Evolutionary conservation across 2,113 vertebrate species (phyloP).

Genomic region (Gavia stellata): DNA sequence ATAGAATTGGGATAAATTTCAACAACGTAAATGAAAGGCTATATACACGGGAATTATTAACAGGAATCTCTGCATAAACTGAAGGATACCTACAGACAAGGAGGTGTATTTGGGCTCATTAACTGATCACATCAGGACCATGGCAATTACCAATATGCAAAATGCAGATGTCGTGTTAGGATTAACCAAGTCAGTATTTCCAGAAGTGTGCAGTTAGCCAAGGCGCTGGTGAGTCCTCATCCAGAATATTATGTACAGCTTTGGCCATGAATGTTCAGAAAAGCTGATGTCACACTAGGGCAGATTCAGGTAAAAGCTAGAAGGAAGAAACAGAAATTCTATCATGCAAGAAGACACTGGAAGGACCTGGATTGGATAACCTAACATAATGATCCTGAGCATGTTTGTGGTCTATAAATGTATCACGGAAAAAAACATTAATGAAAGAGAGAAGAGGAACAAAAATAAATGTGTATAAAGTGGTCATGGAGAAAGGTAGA

Average conservation of each 20-base stretch:
- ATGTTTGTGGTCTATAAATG: not conserved
- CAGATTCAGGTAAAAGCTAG: not conserved
- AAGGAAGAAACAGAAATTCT: not conserved
- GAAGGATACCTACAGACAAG: not conserved
- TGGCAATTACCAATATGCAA: not conserved
- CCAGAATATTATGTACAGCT: not conserved
- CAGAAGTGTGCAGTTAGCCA: not conserved
- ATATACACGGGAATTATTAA: not conserved
- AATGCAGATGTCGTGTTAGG: not conserved
- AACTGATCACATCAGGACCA: not conserved
- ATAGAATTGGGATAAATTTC: not conserved
- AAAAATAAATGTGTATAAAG: not conserved
- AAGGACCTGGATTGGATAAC: not conserved
- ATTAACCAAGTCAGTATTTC: not conserved
- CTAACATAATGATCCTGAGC: not conserved
- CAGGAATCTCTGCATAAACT: not conserved
- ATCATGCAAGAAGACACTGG: not conserved
- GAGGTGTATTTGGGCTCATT: not conserved
- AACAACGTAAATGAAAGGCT: not conserved
- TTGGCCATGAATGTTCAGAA: not conserved
- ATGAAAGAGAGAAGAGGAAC: not conserved
- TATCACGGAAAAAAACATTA: not conserved
- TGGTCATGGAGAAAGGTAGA: not conserved
- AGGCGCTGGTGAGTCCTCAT: not conserved
- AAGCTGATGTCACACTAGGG: not conserved